Base-by-base conservation (phyloP, 2,113 vertebrate genomes). In the Hucho hucho region DNA sequence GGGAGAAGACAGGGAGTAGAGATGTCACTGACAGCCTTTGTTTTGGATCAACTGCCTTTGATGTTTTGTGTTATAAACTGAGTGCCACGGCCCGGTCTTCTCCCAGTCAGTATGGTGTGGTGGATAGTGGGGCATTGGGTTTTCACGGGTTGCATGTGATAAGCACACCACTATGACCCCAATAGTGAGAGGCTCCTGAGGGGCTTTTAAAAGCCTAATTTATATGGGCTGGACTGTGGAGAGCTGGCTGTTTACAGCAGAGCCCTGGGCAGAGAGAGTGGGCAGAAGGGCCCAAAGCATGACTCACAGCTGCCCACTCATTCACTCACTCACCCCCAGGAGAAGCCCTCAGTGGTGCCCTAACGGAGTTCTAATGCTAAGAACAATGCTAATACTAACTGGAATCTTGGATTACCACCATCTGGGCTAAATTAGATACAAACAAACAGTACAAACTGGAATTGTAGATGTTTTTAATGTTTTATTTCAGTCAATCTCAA, bases 151-250 rank as follows among this genome's bases (percentile, higher is more conserved):
- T 9, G 14, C 24, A 49, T 11, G 70, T 29, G 26, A 46, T 56
- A 22, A 64, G 72, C 69, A 53, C 65, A 69, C 69, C 67, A 59
- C 56, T 69, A 20, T 71, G 20, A 74, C 63, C 71, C 67, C 76
- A 64, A 79, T 68, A 28, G 26, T 14, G 5, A 2, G 53, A 6
- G 1, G 18, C 25, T 53, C 56, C 22, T 59, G 9, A 70, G 22
- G 25, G 46, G 65, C 16, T 61, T 69, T 25, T 69, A 75, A 43
- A 75, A 64, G 20, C 11, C n/a, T 63, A 64, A 61, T 49, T 26
- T 69, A 69, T 22, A 75, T 28, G 18, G 66, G 37, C 61, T 58
- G 53, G 56, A 56, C 29, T 70, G 18, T 74, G 32, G 26, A 74
- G 43, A 37, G 59, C 22, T 37, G 25, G 25, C 66, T 76, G 72